A percentile compares a stretch with the other conserved stretches of the same genome.
phyloP scores from a whole-genome alignment of 1,140 invertebrate species.

The Himalopsyche phryganea region DNA sequence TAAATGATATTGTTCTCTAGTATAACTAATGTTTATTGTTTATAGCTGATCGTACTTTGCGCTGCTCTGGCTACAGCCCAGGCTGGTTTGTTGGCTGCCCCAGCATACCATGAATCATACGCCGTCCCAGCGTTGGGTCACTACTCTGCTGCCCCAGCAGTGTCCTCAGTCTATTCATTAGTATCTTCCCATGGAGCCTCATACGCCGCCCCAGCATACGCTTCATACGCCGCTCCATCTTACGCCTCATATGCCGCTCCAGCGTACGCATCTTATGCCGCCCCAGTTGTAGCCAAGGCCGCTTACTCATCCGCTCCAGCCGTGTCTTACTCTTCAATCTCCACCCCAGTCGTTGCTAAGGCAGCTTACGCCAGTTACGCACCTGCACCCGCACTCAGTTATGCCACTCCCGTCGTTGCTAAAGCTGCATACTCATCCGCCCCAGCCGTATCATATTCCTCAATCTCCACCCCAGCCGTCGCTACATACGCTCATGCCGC shows the following conservation, averaged over 20 bases:
- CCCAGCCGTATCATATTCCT: constrained; percentile 26
- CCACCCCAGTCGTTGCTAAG: constrained; percentile 11
- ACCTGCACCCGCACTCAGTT: not conserved
- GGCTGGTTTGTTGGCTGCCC: constrained; percentile 22
- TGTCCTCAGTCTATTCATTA: constrained; percentile 12
- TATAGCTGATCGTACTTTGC: constrained; percentile 45
- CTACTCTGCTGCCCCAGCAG: constrained; percentile 22
- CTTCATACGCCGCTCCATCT: constrained; percentile 4
- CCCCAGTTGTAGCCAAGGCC: constrained; percentile 26
- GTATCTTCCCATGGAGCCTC: constrained; percentile 23
- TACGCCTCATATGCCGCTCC: constrained; percentile 2
- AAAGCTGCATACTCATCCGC: constrained; percentile 12
- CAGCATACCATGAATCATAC: constrained; percentile 7
- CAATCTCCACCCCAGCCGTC: constrained; percentile 12
- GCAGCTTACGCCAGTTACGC: constrained; percentile 19
- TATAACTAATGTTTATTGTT: too few species aligned
- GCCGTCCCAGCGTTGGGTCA: constrained; percentile 17
- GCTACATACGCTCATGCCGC: constrained; percentile 13
- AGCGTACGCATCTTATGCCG: constrained; percentile 10
- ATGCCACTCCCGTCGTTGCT: constrained; percentile 3
- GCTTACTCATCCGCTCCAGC: constrained; percentile 28
- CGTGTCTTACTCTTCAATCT: constrained; percentile 37
- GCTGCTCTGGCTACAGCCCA: constrained; percentile 42
- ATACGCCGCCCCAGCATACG: constrained; percentile 2
- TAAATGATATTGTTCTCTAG: too few species aligned